Percentiles rank a stretch among this genome's conserved stretches.
phyloP scores from a whole-genome alignment of 2,797 vertebrate genomes.

The Paramormyrops hopkinsi region DNA sequence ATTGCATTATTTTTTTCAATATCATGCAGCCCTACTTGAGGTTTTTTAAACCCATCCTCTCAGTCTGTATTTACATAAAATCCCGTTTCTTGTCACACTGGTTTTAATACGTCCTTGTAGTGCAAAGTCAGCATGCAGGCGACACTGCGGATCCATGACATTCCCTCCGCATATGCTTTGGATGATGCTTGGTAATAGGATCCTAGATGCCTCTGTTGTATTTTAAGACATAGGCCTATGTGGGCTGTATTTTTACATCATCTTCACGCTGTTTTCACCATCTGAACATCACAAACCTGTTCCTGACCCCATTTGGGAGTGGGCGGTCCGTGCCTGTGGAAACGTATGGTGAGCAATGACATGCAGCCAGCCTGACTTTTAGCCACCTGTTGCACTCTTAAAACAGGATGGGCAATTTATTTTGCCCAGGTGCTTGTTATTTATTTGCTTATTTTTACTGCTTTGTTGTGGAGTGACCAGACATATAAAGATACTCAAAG shows the following conservation, averaged over 20 bases:
- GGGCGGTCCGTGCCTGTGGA: background rate
- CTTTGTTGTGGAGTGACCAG: background rate
- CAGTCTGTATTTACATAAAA: background rate
- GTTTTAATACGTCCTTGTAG: background rate
- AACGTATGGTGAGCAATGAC: background rate
- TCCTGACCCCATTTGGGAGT: background rate
- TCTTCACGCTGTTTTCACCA: background rate
- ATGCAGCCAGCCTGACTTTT: background rate
- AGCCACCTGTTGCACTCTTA: background rate
- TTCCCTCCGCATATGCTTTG: background rate
- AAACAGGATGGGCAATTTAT: background rate
- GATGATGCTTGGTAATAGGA: background rate
- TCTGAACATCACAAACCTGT: background rate
- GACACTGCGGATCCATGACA: background rate
- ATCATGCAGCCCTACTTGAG: background rate
- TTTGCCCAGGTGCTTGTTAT: background rate
- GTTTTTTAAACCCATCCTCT: background rate
- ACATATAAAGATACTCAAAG: background rate
- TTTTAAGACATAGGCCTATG: background rate
- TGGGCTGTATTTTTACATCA: background rate
- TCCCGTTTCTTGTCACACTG: background rate
- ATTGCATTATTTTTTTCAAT: background rate
- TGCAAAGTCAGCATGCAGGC: background rate
- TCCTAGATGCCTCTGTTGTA: background rate
- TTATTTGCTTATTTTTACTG: background rate